Percentiles rank a stretch among this genome's conserved stretches.
These are phyloP conservation scores for Anoura caudifer DNA, from an alignment of 2,113 vertebrate genomes.

Conservation along the genomic window DNA sequence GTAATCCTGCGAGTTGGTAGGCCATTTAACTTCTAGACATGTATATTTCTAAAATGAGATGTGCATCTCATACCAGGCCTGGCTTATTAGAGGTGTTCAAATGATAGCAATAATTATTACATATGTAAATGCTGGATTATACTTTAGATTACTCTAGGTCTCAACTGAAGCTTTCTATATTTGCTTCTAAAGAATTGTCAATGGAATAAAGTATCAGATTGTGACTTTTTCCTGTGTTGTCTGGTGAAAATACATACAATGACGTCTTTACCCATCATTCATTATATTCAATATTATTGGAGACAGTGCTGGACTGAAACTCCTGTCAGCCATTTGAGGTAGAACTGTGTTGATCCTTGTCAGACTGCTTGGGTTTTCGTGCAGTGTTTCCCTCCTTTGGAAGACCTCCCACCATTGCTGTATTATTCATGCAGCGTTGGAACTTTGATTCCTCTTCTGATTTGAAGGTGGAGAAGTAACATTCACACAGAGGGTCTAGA, in stretches of 20 bases:
- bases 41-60: slow-evolving; percentile 36
- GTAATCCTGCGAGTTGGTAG: neutral
- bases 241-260: neutral
- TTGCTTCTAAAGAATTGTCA: neutral
- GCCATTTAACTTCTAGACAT: slow-evolving; percentile 5
- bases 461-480: slow-evolving; percentile 24
- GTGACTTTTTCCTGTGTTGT: neutral
- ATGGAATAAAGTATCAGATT: neutral
- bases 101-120: neutral
- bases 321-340: neutral
- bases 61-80: neutral
- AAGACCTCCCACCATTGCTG: neutral
- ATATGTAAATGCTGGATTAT: neutral
- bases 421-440: neutral
- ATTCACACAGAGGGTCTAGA: neutral
- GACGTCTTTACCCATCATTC: neutral
- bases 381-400: neutral
- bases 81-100: neutral
- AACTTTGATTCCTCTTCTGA: slow-evolving; percentile 14
- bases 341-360: neutral
- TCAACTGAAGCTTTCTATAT: neutral
- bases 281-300: neutral
- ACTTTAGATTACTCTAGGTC: neutral
- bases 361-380: neutral
- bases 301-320: neutral